These are phyloP conservation scores for Embiotoca jacksoni DNA, from an alignment of 2,113 vertebrate species.

Conservation along the genomic window DNA sequence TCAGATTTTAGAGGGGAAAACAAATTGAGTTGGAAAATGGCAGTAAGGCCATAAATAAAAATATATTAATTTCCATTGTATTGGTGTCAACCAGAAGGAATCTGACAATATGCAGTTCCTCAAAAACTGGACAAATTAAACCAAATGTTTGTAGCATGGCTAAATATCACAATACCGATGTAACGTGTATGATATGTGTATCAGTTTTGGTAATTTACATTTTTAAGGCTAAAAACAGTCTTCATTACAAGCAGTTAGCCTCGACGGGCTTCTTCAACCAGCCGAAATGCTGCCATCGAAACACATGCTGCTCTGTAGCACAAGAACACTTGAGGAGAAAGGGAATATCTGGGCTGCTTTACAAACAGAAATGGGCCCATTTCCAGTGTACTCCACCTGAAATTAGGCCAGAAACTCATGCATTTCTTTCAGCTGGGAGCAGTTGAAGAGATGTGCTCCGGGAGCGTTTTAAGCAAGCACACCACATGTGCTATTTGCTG, in stretches of 20 bases:
- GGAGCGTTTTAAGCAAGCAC: constrained; percentile 42
- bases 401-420: constrained; percentile 62
- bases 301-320: constrained; percentile 30
- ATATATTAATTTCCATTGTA: too few species aligned
- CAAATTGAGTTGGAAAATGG: not conserved
- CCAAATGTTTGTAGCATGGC: not conserved
- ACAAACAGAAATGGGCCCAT: constrained; percentile 44
- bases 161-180: not conserved
- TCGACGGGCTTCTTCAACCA: constrained; percentile 47
- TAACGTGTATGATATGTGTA: not conserved
- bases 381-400: constrained; percentile 60
- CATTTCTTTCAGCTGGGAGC: constrained; percentile 56
- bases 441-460: constrained; percentile 43
- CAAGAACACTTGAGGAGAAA: constrained; percentile 47
- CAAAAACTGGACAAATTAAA: not conserved
- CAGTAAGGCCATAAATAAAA: too few species aligned
- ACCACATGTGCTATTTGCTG: constrained; percentile 46
- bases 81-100: too few species aligned
- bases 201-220: not conserved
- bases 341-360: constrained; percentile 40
- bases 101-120: not conserved
- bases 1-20: too few species aligned
- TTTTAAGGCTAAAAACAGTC: not conserved
- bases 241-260: constrained; percentile 51
- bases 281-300: constrained; percentile 9